Evolutionary conservation across 2,797 vertebrate genomes (phyloP), one percentile per base, ranked within the genome.

Genomic region (Masticophis lateralis): DNA sequence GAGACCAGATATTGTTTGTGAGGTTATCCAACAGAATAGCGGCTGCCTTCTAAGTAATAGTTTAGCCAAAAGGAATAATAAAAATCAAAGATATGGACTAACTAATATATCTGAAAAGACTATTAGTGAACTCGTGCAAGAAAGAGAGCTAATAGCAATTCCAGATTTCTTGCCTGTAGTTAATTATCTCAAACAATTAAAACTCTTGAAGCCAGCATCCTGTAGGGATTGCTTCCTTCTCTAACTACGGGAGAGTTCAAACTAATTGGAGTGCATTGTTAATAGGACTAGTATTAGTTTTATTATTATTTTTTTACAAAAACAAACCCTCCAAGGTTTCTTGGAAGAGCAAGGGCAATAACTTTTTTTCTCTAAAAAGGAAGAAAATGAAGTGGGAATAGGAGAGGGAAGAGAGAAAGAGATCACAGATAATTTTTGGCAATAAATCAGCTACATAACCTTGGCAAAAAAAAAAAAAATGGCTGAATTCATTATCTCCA

Each of bases 401-500:
- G 13, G 32, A 57, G 11, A 14, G 13, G 3, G 74, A 25, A 20
- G 28, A 13, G 28, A 79, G 28, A 96, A 95, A 96, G 97, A 95
- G 94, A 96, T 97, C 97, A 95, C 97, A 97, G 96, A 96, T 96
- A 97, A 97, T 97, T 97, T 96, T 96, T 96, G 97, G 97, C 96
- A 97, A 97, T 95, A 96, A 96, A 95, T 96, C 95, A 95, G 95
- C 96, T 97, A 96, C 93, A 97, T 98, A 97, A 97, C 96, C 97
- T 97, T 98, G 98, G 97, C 96, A 96, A 97, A 97, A 86, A 97
- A 28, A 61, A 47, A 47, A 51, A 28, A 63, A 6, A 97, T 96
- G 92, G 96, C 96, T 97, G 96, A 97, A 97, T 98, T 97, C 96
- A 98, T 97, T 97, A 97, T 98, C 97, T 98, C 96, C 96, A 97